These are phyloP conservation scores for Coregonus suidteri DNA, from an alignment of 2,797 vertebrate species.

Conservation along the genomic window DNA sequence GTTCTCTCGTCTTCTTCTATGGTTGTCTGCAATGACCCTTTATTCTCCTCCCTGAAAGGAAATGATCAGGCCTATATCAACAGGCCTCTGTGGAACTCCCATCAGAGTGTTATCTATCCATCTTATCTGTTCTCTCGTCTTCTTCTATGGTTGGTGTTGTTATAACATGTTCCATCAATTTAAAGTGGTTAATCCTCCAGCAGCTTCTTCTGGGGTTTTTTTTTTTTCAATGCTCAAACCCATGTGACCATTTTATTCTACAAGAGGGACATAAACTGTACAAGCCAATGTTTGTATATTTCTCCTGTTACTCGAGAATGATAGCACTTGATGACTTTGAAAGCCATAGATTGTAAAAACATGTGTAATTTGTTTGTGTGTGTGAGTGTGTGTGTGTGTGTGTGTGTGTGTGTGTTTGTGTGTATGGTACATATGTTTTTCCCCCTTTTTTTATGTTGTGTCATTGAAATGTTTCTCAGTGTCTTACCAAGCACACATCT, in stretches of 20 bases:
- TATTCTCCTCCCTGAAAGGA: neutral
- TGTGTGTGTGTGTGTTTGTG: neutral
- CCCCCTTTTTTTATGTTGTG: neutral
- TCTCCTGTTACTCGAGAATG: neutral
- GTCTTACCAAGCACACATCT: conserved; percentile 5
- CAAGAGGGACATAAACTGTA: neutral
- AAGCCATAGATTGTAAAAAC: conserved; percentile 4
- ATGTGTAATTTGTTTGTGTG: neutral
- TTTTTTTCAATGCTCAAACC: too few species aligned
- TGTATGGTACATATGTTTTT: neutral
- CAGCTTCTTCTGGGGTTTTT: neutral
- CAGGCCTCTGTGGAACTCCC: too few species aligned
- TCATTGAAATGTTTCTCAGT: neutral
- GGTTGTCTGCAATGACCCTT: neutral
- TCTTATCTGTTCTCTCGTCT: too few species aligned
- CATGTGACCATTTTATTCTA: neutral
- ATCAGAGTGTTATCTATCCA: too few species aligned
- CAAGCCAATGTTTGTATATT: neutral
- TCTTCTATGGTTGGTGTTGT: neutral
- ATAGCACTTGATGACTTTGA: neutral
- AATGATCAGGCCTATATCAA: neutral
- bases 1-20: neutral
- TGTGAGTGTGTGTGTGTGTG: neutral
- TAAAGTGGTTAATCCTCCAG: too few species aligned
- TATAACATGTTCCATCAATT: neutral